Base-by-base conservation (phyloP, 2,888 invertebrate species). In the Pandemis corylana region DNA sequence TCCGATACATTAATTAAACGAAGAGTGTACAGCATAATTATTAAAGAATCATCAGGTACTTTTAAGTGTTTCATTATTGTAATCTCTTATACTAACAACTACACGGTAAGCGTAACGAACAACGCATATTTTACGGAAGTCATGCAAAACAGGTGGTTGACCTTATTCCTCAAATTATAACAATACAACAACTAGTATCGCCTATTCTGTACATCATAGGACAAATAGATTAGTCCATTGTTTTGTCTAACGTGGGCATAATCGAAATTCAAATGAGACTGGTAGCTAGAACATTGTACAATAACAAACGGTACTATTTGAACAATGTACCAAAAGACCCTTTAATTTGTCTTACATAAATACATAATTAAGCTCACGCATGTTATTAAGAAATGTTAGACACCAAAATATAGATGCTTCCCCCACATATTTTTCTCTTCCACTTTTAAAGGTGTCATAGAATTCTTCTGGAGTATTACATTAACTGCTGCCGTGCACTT, bases 131-230 rank as follows among this genome's bases (percentile, higher is more conserved):
- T 70, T 75, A 67, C 70, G 75, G 75, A 75, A 75, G 71, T 69
- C 66, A 71, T 67, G 66, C 53, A 20, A 53, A 67, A 62, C 53
- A 75, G 69, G 62, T 75, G 49, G 73, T 56, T 56, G 71, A 59
- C 75, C 75, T 75, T 70, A 70, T 70, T 75, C 75, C 62, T 75
- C 67, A 71, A 70, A 71, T 66, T 64, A 56, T 46, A 62, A 75
- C 75, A 75, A 71, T 67, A 75, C 62, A 46, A 20, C 49, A 53
- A 62, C 61, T 12, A 59, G 59, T 59, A 28, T 67, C 62, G 44
- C 36, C 62, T 72, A 67, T 67, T 67, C 67, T 72, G 66, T 74
- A 68, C 64, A 66, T 74, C 74, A 20, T 61, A 66, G 65, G 74
- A 74, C 69, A 74, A 61, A 66, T 65, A 74, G 28, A 65, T 69